Conservation (phyloP, 2,797 vertebrate species). For the Xenops minutus region DNA sequence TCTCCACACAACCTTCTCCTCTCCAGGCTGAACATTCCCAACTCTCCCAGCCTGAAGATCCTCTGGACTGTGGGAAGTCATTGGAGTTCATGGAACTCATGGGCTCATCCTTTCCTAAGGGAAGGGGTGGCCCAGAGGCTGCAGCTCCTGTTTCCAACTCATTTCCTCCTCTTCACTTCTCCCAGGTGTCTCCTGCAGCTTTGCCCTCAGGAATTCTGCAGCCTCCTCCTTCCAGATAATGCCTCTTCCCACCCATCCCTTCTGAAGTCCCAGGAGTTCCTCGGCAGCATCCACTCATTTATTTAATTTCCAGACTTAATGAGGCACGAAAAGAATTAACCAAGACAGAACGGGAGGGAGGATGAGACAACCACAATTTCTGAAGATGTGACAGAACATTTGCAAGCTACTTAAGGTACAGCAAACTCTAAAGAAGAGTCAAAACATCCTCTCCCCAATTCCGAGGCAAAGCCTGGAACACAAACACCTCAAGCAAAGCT, state of each 20-base stretch:
- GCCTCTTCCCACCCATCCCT: neutral
- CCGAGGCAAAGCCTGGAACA: neutral
- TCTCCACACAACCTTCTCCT: neutral
- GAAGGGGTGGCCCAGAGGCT: neutral
- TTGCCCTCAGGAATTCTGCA: neutral
- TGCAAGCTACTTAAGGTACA: neutral
- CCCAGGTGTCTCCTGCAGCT: neutral
- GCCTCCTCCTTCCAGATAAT: neutral
- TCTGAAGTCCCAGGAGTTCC: conserved; percentile 22
- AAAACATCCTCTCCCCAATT: neutral
- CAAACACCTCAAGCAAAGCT: neutral
- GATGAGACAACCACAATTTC: neutral
- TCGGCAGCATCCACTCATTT: neutral
- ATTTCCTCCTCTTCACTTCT: neutral
- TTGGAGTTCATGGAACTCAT: neutral
- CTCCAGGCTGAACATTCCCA: neutral
- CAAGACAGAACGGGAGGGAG: neutral
- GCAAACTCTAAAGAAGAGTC: neutral
- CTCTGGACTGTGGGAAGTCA: rapidly evolving
- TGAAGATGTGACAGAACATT: neutral
- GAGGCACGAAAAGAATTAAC: neutral
- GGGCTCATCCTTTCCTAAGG: rapidly evolving
- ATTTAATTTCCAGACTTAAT: conserved; percentile 6
- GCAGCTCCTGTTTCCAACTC: neutral
- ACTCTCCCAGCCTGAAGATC: neutral